These are phyloP conservation scores for Rhinoderma darwinii DNA, from an alignment of 2,113 vertebrate species.

Conservation along the genomic window DNA sequence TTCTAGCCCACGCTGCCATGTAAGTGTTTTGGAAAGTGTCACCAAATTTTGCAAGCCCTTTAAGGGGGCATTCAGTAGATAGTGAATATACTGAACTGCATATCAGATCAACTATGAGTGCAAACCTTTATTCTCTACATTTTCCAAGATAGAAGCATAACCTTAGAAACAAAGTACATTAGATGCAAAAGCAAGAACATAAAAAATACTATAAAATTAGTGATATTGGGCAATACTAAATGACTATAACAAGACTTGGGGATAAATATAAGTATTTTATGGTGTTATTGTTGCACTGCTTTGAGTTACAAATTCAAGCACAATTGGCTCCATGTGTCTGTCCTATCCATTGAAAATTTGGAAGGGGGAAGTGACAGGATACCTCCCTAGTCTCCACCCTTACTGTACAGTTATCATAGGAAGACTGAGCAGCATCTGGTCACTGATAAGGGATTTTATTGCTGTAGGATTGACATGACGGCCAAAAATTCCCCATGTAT, in stretches of 20 bases:
- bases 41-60: not conserved
- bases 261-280: not conserved
- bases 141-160: not conserved
- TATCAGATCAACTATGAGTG: not conserved
- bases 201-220: not conserved
- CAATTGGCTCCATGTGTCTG: not conserved
- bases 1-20: not conserved
- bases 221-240: not conserved
- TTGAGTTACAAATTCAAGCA: not conserved
- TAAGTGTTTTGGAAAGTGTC: not conserved
- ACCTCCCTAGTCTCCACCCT: slow-evolving; percentile 28
- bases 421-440: slow-evolving; percentile 48
- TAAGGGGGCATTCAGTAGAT: not conserved
- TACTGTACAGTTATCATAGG: slow-evolving; percentile 46
- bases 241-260: not conserved
- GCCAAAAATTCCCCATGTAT: not conserved
- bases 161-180: not conserved
- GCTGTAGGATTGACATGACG: slow-evolving; percentile 31
- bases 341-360: slow-evolving; percentile 13
- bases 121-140: not conserved
- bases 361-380: slow-evolving; percentile 39
- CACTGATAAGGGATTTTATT: slow-evolving; percentile 49
- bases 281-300: not conserved
- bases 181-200: not conserved
- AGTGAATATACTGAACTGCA: not conserved